Evolutionary conservation across 2,888 invertebrate species (phyloP), one percentile per base, ranked within the genome.

Genomic region (Synanthedon vespiformis): DNA sequence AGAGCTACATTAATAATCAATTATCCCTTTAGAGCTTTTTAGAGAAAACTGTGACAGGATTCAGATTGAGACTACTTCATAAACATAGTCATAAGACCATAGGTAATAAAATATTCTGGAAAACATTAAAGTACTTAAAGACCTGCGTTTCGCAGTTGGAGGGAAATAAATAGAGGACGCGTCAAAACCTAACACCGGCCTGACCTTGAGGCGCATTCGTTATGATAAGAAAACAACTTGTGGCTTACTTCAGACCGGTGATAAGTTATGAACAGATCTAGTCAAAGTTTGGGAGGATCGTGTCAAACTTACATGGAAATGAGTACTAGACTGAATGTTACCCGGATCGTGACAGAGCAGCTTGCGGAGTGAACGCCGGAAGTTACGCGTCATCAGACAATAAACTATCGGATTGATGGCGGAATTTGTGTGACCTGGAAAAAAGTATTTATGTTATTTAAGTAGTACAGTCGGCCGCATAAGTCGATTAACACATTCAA

Each of bases 341-440:
- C 83, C 85, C 64, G 82, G 68, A 62, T 85, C 86, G 68, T 83
- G 81, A 68, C 87, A 89, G 66, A 91, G 75, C 55, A 92, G 86
- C 64, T 91, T 90, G 59, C 89, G 89, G 10, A 93, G 90, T 2
- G 92, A 93, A 44, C 90, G 89, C 0, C 94, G 83, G 75, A 93
- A 93, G 76, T 92, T 92, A 56, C 90, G 89, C 53, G 93, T 93
- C 88, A 93, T 91, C 64, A 92, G 88, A 65, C 93, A 93, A 73
- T 93, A 94, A 11, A 94, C 90, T 51, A 93, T 89, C 0, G 94
- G 94, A 77, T 94, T 94, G 64, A 93, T 89, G 4, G 93, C 93
- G 2, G 93, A 93, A 75, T 94, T 94, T 1, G 91, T 90, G 70
- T 94, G 93, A 49, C 93, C 93, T 74, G 74, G 0, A 52, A 27